Evolutionary conservation across 1,140 invertebrate genomes (phyloP).

Genomic region (silkworm (Bombyx mori)): DNA sequence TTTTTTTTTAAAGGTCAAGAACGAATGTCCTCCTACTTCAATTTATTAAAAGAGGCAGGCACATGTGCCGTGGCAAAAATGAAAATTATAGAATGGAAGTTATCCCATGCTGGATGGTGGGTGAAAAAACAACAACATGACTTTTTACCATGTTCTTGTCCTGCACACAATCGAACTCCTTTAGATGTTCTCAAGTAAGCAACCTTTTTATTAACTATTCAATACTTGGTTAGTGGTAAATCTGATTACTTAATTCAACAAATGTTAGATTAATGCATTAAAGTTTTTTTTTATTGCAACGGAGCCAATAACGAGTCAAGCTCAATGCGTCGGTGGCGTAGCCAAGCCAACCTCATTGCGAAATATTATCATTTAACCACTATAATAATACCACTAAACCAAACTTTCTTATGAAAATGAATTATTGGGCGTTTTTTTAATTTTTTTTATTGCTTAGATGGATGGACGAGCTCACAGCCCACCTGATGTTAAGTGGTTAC

Average conservation of each 20-base stretch:
- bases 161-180: constrained; percentile 41
- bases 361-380: too few species aligned
- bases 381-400: too few species aligned
- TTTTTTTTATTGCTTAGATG: too few species aligned
- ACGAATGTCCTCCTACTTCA: constrained; percentile 52
- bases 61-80: constrained; percentile 41
- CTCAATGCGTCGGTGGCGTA: neutral
- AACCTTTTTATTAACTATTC: neutral
- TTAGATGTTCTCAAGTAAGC: constrained; percentile 47
- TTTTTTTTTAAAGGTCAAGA: constrained; percentile 41
- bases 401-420: too few species aligned
- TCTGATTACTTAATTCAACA: too few species aligned
- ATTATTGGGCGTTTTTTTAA: too few species aligned
- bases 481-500: too few species aligned
- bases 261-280: too few species aligned
- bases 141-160: constrained; percentile 40
- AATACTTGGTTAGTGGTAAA: neutral
- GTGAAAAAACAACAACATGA: constrained; percentile 31
- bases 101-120: constrained; percentile 43
- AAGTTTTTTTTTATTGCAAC: neutral
- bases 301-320: too few species aligned
- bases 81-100: constrained; percentile 56
- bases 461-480: too few species aligned
- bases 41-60: constrained; percentile 34
- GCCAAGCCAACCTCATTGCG: too few species aligned